Base-by-base conservation (phyloP, 2,888 invertebrate species). In the Eilema griseolum region DNA sequence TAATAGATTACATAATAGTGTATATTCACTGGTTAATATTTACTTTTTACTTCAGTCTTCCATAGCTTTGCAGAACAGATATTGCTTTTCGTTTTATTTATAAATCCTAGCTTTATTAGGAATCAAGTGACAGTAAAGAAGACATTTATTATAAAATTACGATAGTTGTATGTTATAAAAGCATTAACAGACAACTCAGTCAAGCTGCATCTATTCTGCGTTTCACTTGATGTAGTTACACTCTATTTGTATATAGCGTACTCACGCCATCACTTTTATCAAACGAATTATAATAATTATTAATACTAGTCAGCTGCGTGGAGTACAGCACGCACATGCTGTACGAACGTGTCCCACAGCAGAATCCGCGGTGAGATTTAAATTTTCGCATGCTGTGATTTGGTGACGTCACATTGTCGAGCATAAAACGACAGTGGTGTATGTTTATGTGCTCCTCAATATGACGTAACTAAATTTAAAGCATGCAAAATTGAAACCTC, bases 31-130 rank as follows among this genome's bases (percentile, higher is more conserved):
- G 59, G 7, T 59, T 59, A 26, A 28, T 24, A 16, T 26, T 12
- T 28, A 26, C 24, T 59, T 64, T n/a, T 67, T 24, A n/a, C 41
- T 63, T 59, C 65, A 65, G 65, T 65, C 66, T 71, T 65, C 61
- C 66, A 72, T 59, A 69, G 60, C 71, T 65, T 71, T 72, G 67
- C 61, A 70, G 72, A 66, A 69, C 65, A 71, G 52, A 52, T 52
- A 52, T 52, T 52, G n/a, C 52, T 52, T 52, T 20, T 61, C 33
- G 31, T 46, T 67, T 56, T 31, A 63, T 56, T 31, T 12, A n/a
- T 46, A 4, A n/a, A 24, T 62, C 10, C 37, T 23, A 41, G 12
- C 20, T n/a, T n/a, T 61, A 61, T 31, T n/a, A 52, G 7, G 5
- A n/a, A n/a, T n/a, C 52, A 8, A 52, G 20, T 8, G 52, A 52